Conservation (phyloP, 2,888 invertebrate species). For the Parnassius glacialis region DNA sequence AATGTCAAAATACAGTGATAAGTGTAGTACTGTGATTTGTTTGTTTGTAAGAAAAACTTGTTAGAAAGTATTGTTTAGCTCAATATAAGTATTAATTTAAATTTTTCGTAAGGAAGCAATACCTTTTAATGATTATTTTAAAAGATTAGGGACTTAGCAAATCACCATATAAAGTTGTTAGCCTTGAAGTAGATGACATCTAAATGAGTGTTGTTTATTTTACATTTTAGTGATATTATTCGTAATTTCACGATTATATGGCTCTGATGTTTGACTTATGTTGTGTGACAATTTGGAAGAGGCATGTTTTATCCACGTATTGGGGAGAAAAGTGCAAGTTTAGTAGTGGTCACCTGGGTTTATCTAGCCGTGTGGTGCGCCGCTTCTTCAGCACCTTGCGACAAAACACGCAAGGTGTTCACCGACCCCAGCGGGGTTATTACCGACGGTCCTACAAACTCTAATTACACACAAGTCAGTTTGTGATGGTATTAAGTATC, state of each 20-base stretch:
- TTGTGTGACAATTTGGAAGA: constrained; percentile 68
- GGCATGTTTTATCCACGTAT: constrained; percentile 79
- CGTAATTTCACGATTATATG: constrained; percentile 75
- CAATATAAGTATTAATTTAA: constrained; percentile 46
- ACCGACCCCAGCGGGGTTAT: constrained; percentile 91
- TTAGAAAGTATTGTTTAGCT: constrained; percentile 65
- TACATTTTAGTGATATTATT: constrained; percentile 76
- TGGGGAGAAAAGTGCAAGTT: constrained; percentile 76
- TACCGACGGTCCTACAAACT: constrained; percentile 92
- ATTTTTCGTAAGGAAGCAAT: constrained; percentile 41
- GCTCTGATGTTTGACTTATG: constrained; percentile 79
- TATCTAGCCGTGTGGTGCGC: constrained; percentile 71
- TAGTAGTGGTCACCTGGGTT: constrained; percentile 74
- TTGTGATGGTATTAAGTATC: constrained; percentile 5
- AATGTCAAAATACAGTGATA: constrained; percentile 75
- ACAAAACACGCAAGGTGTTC: constrained; percentile 90
- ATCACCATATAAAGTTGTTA: constrained; percentile 69
- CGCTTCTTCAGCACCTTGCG: constrained; percentile 85
- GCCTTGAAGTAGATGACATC: constrained; percentile 80
- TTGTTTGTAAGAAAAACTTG: constrained; percentile 72
- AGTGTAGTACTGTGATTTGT: constrained; percentile 54
- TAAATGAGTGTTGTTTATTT: constrained; percentile 80
- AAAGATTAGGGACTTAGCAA: constrained; percentile 50
- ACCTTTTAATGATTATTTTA: constrained; percentile 39
- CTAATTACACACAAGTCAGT: constrained; percentile 90